Evolutionary conservation across 2,797 vertebrate genomes (phyloP), one percentile per base, ranked within the genome.

Genomic region (Anniella stebbinsi): DNA sequence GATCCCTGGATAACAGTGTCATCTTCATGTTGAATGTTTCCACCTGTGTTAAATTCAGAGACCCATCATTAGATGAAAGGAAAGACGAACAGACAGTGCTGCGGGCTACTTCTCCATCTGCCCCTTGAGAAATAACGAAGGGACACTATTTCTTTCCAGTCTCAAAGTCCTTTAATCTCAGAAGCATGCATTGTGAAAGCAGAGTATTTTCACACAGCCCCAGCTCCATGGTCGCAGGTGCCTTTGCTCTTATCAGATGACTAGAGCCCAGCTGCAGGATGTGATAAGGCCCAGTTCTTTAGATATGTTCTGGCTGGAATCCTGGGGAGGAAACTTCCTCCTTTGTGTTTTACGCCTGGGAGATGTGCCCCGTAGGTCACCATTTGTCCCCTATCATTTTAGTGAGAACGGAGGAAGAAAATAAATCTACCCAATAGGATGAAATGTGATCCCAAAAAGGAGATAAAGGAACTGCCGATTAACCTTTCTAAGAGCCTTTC

Each of bases 221-320:
- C 41, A 33, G 63, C 23, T 73, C 45, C 7, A 11, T 73, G 80
- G 75, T 69, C 87, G 66, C 67, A 89, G 86, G 36, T 84, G 15
- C 45, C 75, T 89, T 89, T 54, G 33, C 75, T 57, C 66, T 80
- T 57, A 89, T 80, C 80, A 80, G 80, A 73, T 87, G 41, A 57
- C 72, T 73, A 69, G 45, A 60, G 57, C 57, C 83, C 87, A 69
- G 88, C 88, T 89, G 80, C 88, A 84, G 88, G 80, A 80, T 84
- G 45, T 69, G 70, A 85, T 69, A 81, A 54, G 7, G 85, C n/a
- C 76, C 70, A 66, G 57, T 80, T 66, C 21, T 54, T 54, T 54
- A 66, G 75, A 70, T 89, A 81, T n/a, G 28, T 86, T 85, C 76
- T 85, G 67, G 36, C 87, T 86, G 82, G 83, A 84, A n/a, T 86